Conservation (phyloP, 2,797 vertebrate species). For the Sebastes umbrosus region DNA sequence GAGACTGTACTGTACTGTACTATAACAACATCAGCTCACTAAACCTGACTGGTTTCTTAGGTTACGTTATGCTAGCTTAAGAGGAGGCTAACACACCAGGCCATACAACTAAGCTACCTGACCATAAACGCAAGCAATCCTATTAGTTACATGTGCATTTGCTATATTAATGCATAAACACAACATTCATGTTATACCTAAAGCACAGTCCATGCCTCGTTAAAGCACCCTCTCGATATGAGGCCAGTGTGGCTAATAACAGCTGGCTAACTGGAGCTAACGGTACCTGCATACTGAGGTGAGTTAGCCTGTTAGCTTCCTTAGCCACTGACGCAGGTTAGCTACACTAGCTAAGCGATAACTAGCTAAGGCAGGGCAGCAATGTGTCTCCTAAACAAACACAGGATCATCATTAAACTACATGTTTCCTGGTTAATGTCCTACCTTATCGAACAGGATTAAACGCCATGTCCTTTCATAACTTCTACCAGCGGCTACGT, state of each 20-base stretch:
- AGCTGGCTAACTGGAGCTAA: neutral
- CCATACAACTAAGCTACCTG: neutral
- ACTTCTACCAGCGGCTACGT: slow-evolving; percentile 26
- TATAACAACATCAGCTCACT: too few species aligned
- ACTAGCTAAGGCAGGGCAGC: neutral
- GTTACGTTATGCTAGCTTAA: slow-evolving; percentile 14
- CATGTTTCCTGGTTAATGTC: neutral
- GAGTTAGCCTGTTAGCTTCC: slow-evolving; percentile 60
- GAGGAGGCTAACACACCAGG: slow-evolving; percentile 25
- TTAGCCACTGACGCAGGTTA: slow-evolving; percentile 54
- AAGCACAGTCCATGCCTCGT: neutral
- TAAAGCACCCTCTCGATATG: accelerated
- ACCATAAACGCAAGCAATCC: neutral
- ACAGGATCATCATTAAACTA: accelerated
- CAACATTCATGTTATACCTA: accelerated
- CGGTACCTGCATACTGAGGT: slow-evolving; percentile 9
- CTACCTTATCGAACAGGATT: slow-evolving; percentile 33
- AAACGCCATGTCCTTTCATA: slow-evolving; percentile 29
- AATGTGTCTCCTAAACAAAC: neutral
- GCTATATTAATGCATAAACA: accelerated
- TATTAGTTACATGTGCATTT: neutral
- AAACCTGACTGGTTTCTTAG: neutral
- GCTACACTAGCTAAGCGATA: slow-evolving; percentile 13
- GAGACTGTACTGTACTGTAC: neutral
- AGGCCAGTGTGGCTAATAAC: neutral